A percentile compares a stretch with the other conserved stretches of the same genome.
These are phyloP conservation scores for Lethenteron reissneri DNA, from an alignment of 2,113 vertebrate genomes.

Conservation along the genomic window DNA sequence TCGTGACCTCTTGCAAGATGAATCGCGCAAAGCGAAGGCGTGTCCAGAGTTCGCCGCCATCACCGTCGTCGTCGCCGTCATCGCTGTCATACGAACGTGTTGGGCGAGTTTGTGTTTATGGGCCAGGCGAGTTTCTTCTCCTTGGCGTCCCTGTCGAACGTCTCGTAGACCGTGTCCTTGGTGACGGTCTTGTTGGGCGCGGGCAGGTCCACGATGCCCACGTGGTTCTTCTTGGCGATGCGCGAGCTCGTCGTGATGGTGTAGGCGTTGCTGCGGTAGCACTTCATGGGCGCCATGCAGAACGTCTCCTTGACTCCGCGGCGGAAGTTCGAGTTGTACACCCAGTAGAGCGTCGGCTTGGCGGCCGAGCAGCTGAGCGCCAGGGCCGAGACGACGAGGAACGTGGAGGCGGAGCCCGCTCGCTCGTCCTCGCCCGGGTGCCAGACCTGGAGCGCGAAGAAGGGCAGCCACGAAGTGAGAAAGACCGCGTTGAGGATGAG, in stretches of 20 bases:
- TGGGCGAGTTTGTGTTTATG: conserved; percentile 51
- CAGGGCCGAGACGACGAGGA: conserved; percentile 36
- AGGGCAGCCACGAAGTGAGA: conserved; percentile 59
- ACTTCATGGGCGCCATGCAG: conserved; percentile 91
- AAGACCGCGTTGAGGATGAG: conserved; percentile 53
- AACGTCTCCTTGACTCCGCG: conserved; percentile 73
- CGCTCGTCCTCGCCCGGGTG: conserved; percentile 32
- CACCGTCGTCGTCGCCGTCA: too few relatives aligned
- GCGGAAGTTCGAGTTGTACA: conserved; percentile 67
- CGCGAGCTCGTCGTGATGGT: conserved; percentile 79
- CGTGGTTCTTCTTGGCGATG: conserved; percentile 71
- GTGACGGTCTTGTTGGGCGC: conserved; percentile 27
- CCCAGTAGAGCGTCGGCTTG: conserved; percentile 54
- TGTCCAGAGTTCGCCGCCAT: too few relatives aligned
- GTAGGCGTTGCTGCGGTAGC: conserved; percentile 78
- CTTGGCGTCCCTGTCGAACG: conserved; percentile 55
- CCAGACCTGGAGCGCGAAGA: conserved; percentile 57
- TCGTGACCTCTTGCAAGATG: too few relatives aligned
- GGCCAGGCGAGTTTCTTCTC: conserved; percentile 80
- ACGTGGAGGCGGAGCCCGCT: conserved; percentile 36
- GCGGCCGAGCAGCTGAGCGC: conserved; percentile 66
- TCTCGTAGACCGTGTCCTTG: conserved; percentile 51
- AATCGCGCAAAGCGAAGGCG: too few relatives aligned
- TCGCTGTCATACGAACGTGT: conserved; percentile 48
- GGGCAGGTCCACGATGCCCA: conserved; percentile 54